Percentiles rank a stretch among this genome's conserved stretches.
Conservation (phyloP, 2,797 vertebrate genomes). For the Phoeniculus purpureus region DNA sequence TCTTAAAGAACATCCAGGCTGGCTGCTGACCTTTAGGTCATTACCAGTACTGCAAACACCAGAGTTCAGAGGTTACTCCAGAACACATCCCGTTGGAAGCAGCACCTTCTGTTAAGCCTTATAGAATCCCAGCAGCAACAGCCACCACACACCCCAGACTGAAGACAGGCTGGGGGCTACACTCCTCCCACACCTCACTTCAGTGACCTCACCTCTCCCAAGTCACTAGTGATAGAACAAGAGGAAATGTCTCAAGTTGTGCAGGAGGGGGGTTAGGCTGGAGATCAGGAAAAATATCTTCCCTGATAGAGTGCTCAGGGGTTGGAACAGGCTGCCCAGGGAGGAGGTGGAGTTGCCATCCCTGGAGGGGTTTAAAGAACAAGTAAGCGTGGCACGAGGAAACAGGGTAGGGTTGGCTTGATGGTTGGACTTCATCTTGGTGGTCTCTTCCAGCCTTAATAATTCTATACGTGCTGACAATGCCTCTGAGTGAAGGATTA, state of each 20-base stretch:
- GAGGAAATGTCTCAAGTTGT: too few relatives aligned
- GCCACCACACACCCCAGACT: fast-evolving
- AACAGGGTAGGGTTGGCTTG: too few relatives aligned
- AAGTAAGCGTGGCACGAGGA: too few relatives aligned
- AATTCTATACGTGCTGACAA: background rate
- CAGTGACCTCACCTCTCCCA: background rate
- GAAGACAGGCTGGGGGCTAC: background rate
- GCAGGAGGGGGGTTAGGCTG: too few relatives aligned
- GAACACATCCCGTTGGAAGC: background rate
- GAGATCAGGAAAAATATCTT: too few relatives aligned
- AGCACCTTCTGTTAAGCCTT: background rate
- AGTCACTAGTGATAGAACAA: too few relatives aligned
- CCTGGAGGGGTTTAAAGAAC: too few relatives aligned
- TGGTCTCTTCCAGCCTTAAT: too few relatives aligned
- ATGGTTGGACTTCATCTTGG: too few relatives aligned
- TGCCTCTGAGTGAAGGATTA: background rate
- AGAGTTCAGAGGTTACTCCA: background rate
- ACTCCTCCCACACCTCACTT: background rate
- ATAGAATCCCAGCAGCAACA: background rate
- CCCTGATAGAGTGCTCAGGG: too few relatives aligned
- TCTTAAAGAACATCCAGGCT: background rate
- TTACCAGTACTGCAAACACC: background rate
- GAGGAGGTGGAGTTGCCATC: too few relatives aligned
- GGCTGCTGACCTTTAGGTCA: background rate
- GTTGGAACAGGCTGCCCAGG: too few relatives aligned